Evolutionary conservation across 2,113 vertebrate species (phyloP).

Genomic region (Elephantulus edwardii): DNA sequence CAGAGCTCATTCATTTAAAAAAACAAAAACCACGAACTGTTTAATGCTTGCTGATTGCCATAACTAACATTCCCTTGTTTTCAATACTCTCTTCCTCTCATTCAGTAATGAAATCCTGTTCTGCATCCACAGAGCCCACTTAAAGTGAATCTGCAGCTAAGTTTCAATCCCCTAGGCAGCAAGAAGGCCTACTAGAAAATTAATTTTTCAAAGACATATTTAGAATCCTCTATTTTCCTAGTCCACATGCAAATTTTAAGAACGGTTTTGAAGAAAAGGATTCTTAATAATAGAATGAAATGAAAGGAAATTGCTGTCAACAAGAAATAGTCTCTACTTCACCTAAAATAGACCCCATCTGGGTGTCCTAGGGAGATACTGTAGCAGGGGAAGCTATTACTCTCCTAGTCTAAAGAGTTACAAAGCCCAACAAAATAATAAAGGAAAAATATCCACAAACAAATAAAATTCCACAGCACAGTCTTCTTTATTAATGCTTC

Average conservation of each 20-base stretch:
- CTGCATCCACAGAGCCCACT: conserved; percentile 41
- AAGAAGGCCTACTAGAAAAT: conserved; percentile 46
- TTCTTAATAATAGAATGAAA: conserved; percentile 53
- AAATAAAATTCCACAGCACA: neutral
- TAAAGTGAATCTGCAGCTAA: conserved; percentile 16
- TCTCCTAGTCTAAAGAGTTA: conserved; percentile 25
- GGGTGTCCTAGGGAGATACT: conserved; percentile 12
- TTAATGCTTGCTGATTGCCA: conserved; percentile 61
- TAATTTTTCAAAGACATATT: conserved; percentile 65
- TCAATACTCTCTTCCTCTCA: neutral
- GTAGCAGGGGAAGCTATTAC: conserved; percentile 14
- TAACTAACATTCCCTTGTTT: conserved; percentile 38
- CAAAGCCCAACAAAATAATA: conserved; percentile 16
- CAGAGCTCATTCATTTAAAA: conserved; percentile 62
- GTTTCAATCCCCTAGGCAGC: neutral
- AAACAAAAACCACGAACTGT: conserved; percentile 36
- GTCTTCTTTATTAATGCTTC: neutral
- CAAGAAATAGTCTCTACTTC: conserved; percentile 16
- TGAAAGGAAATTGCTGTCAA: conserved; percentile 27
- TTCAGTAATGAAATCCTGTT: neutral
- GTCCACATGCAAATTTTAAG: conserved; percentile 51
- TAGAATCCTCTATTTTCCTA: conserved; percentile 51
- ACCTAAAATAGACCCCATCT: neutral
- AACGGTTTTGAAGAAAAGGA: conserved; percentile 28
- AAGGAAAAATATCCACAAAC: neutral